Conservation (phyloP, 2,797 vertebrate genomes). For the Oryzias sinensis region DNA sequence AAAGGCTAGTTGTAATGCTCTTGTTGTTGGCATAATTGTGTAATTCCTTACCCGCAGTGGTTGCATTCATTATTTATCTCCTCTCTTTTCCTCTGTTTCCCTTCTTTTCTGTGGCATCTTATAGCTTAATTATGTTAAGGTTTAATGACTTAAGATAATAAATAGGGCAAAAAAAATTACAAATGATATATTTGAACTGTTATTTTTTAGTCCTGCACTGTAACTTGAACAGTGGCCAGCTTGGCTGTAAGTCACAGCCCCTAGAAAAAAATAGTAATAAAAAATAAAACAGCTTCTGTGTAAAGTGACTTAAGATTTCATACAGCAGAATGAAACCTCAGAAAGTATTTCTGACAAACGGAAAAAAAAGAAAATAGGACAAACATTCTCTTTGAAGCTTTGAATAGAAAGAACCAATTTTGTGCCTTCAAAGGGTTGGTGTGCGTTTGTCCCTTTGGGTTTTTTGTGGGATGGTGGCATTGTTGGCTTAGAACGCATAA, state of each 20-base stretch:
- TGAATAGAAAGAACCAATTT: slow-evolving; percentile 34
- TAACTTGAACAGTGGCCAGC: background rate
- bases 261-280: background rate
- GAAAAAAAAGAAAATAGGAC: slow-evolving; percentile 17
- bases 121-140: background rate
- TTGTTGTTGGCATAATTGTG: slow-evolving; percentile 2
- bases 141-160: background rate
- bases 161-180: background rate
- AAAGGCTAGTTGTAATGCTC: slow-evolving; percentile 34
- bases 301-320: slow-evolving; percentile 40
- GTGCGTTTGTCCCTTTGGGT: slow-evolving; percentile 24
- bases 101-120: background rate
- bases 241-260: slow-evolving; percentile 5
- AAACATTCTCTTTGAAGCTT: slow-evolving; percentile 55
- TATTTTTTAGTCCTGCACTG: background rate
- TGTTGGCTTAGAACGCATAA: slow-evolving; percentile 13
- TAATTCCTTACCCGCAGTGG: too few species aligned
- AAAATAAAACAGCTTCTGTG: slow-evolving; percentile 7
- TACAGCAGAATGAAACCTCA: slow-evolving; percentile 23
- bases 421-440: slow-evolving; percentile 45
- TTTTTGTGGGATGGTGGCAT: slow-evolving; percentile 24
- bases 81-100: background rate
- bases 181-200: background rate
- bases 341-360: slow-evolving; percentile 33
- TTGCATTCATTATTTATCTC: too few species aligned